These are phyloP conservation scores for Chionoecetes opilio DNA, from an alignment of 1,140 invertebrate species.

Conservation along the genomic window DNA sequence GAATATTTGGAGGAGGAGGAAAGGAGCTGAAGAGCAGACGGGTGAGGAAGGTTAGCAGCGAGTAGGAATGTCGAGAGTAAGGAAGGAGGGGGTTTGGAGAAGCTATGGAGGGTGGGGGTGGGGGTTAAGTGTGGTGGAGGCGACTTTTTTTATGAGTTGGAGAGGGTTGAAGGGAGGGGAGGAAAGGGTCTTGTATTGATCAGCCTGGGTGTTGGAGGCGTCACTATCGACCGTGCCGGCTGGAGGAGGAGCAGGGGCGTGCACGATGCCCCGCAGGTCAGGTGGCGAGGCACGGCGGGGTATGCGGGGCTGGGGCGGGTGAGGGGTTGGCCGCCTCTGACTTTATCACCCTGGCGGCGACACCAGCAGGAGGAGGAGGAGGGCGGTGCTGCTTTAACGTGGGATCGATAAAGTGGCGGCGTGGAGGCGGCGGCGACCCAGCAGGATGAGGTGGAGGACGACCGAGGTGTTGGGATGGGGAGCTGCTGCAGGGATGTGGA, in stretches of 20 bases:
- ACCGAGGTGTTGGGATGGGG: neutral
- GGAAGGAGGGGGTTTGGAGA: neutral
- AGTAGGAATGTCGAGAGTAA: neutral
- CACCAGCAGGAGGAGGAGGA: neutral
- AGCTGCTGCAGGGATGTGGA: neutral
- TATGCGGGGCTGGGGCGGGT: neutral
- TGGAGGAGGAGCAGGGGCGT: neutral
- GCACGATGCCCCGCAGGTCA: neutral
- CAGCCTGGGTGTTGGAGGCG: neutral
- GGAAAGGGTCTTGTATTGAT: constrained; percentile 15
- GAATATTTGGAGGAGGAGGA: no score
- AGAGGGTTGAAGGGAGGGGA: neutral
- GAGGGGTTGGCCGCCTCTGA: neutral
- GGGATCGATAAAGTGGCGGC: constrained; percentile 14
- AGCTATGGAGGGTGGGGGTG: neutral
- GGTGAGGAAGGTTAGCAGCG: neutral
- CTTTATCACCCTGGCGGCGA: neutral
- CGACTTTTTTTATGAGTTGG: neutral
- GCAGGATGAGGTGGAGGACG: neutral
- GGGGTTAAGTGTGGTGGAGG: neutral
- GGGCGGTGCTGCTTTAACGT: neutral
- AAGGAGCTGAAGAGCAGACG: neutral
- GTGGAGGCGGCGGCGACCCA: neutral
- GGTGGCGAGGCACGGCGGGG: neutral
- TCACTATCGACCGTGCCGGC: neutral